These are phyloP conservation scores for Musca domestica DNA, from an alignment of 1,140 invertebrate species.

Conservation along the genomic window DNA sequence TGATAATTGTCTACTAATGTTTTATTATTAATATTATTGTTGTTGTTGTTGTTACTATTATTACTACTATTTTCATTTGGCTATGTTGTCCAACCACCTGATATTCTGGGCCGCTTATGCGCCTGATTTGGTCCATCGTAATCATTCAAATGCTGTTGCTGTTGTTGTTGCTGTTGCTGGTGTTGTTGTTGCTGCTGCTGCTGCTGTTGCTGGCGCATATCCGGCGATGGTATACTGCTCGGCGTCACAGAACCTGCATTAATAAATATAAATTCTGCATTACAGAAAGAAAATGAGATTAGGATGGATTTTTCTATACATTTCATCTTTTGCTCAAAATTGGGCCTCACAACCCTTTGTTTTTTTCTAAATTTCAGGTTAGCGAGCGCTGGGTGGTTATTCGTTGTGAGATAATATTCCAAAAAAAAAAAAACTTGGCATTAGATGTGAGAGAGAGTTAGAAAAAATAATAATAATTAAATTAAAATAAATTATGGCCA, in stretches of 20 bases:
- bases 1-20: slow-evolving; percentile 1
- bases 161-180: slow-evolving; percentile 43
- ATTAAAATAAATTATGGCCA: too few relatives aligned
- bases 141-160: slow-evolving; percentile 61
- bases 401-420: too few relatives aligned
- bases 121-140: slow-evolving; percentile 75
- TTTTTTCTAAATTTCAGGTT: too few relatives aligned
- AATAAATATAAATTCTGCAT: slow-evolving; percentile 53
- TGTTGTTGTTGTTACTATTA: slow-evolving; percentile 31
- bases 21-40: slow-evolving; percentile 2
- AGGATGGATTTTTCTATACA: too few relatives aligned
- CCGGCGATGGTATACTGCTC: slow-evolving; percentile 72
- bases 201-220: slow-evolving; percentile 54
- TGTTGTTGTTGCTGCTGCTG: slow-evolving; percentile 42
- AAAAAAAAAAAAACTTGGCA: too few relatives aligned
- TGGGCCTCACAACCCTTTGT: too few relatives aligned
- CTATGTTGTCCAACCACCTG: slow-evolving; percentile 84
- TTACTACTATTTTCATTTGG: slow-evolving; percentile 36
- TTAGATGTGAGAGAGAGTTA: too few relatives aligned
- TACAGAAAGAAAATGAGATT: background rate
- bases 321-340: too few relatives aligned
- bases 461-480: too few relatives aligned
- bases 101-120: slow-evolving; percentile 74
- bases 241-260: slow-evolving; percentile 70
- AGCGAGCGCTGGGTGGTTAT: too few relatives aligned